Evolutionary conservation across 30 jellyfish, hydroid and myxozoan genomes (phyloP).

Genomic region (Cassiopea andromeda): DNA sequence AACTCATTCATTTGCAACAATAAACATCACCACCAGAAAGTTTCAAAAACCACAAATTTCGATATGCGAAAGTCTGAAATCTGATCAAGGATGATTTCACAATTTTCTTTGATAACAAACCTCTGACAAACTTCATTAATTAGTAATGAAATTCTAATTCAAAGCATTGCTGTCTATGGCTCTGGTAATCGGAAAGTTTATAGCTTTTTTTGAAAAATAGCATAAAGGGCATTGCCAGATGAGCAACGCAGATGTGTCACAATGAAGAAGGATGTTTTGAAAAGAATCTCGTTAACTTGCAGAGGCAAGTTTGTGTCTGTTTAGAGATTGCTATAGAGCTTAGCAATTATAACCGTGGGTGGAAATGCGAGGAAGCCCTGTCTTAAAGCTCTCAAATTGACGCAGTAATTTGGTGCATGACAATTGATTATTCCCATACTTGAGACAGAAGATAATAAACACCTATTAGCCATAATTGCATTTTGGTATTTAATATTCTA

Average conservation of each 20-base stretch:
- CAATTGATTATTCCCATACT: too few species aligned
- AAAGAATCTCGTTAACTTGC: neutral
- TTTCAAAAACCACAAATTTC: constrained; percentile 1
- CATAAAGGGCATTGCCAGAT: neutral
- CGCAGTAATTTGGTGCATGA: too few species aligned
- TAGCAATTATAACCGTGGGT: too few species aligned
- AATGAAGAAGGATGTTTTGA: neutral
- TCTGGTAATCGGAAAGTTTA: neutral
- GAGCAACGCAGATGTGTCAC: neutral
- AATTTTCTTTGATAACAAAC: neutral
- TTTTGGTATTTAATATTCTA: too few species aligned
- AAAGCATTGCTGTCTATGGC: neutral
- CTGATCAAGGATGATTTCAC: constrained; percentile 10
- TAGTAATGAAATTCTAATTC: constrained; percentile 7
- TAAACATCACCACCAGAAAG: neutral
- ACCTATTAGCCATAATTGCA: too few species aligned
- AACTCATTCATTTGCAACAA: neutral
- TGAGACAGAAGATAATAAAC: too few species aligned
- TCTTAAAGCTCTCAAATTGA: too few species aligned
- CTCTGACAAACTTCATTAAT: constrained; percentile 15
- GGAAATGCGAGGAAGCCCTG: too few species aligned
- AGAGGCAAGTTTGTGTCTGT: neutral
- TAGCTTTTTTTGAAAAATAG: neutral
- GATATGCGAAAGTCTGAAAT: neutral
- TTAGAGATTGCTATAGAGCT: too few species aligned